Base-by-base conservation (phyloP, 1,140 invertebrate genomes). In the Tribolium madens region DNA sequence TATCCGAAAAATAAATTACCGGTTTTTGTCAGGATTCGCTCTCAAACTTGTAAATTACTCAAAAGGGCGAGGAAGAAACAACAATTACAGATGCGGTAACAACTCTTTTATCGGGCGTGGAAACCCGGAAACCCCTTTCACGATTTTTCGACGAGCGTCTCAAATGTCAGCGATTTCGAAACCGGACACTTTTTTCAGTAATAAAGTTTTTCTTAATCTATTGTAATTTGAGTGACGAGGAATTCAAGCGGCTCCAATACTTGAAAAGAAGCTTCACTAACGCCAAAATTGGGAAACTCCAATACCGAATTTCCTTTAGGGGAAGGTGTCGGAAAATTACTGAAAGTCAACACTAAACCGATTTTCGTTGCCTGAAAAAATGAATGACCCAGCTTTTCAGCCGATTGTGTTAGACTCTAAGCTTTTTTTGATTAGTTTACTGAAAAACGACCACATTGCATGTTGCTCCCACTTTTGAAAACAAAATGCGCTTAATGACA, bases 1-100 rank as follows among this genome's bases (percentile, higher is more conserved):
- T 64, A n/a, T 64, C 21, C 57, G 9, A 33, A 33, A 64, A 64
- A 64, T 64, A 33, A 64, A 64, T 64, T 36, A 42, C 21, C 0
- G 48, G 6, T 7, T 17, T 50, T 12, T 9, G 14, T 7, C n/a
- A 12, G 57, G 14, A 64, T 64, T 64, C 33, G 31, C 17, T 26
- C 57, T 33, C 57, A 64, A 64, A 64, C 57, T 64, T 64, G 57
- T 64, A 64, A 64, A 64, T 64, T 64, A 64, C 26, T 64, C 57
- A 64, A 64, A 64, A 33, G 57, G 7, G 13, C 36, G 26, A 64
- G 13, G 57, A 31, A 31, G 57, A 64, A 64, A 64, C 57, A 64
- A 64, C 36, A 64, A 64, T 64, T 64, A 36, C 57, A 33, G 26
- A 64, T 64, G 18, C n/a, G 57, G 57, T 64, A 64, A 64, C 21